A percentile compares a stretch with the other conserved stretches of the same genome.
Conservation (phyloP, 2,888 invertebrate species). For the Scaeva pyrastri region DNA sequence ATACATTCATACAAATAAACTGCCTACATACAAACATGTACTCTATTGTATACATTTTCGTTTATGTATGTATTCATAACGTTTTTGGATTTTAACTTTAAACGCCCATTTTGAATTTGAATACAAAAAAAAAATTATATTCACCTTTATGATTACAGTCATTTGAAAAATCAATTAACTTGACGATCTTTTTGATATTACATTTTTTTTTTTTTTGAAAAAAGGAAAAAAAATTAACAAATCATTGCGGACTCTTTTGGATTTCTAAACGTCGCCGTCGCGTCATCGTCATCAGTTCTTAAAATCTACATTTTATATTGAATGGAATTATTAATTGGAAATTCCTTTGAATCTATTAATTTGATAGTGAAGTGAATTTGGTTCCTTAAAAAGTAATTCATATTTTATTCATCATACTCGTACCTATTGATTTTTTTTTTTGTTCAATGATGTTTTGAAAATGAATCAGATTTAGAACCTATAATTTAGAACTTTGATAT, state of each 20-base stretch:
- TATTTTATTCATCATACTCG: not conserved
- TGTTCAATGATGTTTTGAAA: not conserved
- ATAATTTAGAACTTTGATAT: slow-evolving; percentile 1
- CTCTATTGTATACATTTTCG: not conserved
- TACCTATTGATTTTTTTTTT: not conserved
- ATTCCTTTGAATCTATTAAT: slow-evolving; percentile 24
- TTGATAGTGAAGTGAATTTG: not conserved
- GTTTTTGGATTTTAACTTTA: slow-evolving; percentile 41
- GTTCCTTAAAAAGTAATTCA: not conserved
- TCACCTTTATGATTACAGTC: slow-evolving; percentile 69
- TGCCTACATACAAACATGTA: not conserved
- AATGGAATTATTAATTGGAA: slow-evolving; percentile 21
- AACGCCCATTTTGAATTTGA: slow-evolving; percentile 62
- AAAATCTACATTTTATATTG: not conserved
- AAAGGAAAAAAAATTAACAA: slow-evolving; percentile 30
- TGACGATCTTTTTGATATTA: slow-evolving; percentile 57
- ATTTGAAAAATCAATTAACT: slow-evolving; percentile 68
- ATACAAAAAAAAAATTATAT: slow-evolving; percentile 14
- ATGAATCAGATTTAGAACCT: slow-evolving; percentile 3
- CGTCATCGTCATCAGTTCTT: not conserved
- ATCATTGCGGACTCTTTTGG: slow-evolving; percentile 22
- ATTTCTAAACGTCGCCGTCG: no score
- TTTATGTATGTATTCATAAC: not conserved
- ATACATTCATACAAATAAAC: not conserved
- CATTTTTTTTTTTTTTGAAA: not conserved